phyloP scores from a whole-genome alignment of 2,797 vertebrate genomes.

The Siniperca obscura region DNA sequence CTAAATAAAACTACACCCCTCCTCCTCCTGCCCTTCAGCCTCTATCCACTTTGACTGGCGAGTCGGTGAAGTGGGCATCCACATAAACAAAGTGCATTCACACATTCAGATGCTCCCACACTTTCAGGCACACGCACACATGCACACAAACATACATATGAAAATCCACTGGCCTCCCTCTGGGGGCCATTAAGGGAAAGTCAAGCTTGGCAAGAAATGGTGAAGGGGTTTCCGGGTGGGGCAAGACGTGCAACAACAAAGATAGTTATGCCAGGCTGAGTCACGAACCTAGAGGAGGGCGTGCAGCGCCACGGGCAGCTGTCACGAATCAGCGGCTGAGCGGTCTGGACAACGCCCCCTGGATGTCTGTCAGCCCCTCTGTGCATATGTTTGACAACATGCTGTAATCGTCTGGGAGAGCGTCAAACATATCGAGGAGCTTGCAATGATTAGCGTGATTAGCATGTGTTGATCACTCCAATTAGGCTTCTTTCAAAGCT shows the following conservation, averaged over 20 bases:
- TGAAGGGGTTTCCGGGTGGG: slow-evolving; percentile 40
- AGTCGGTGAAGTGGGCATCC: slow-evolving; percentile 27
- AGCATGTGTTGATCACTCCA: slow-evolving; percentile 25
- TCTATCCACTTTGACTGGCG: slow-evolving; percentile 27
- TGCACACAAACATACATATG: not conserved
- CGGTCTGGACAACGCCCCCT: slow-evolving; percentile 53
- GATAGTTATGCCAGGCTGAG: slow-evolving; percentile 52
- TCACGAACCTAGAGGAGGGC: slow-evolving; percentile 44
- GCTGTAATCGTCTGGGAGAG: slow-evolving; percentile 7
- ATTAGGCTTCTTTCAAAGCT: slow-evolving; percentile 14
- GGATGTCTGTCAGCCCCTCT: slow-evolving; percentile 27
- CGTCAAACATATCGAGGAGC: slow-evolving; percentile 11
- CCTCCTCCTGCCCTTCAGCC: not conserved
- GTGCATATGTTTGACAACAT: slow-evolving; percentile 53
- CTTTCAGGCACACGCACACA: not conserved
- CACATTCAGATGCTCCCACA: slow-evolving; percentile 21
- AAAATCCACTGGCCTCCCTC: slow-evolving; percentile 37
- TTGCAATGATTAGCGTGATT: slow-evolving; percentile 15
- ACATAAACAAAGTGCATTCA: slow-evolving; percentile 19
- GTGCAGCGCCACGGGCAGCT: slow-evolving; percentile 46
- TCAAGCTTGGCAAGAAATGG: slow-evolving; percentile 52
- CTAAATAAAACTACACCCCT: slow-evolving; percentile 60
- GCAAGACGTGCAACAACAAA: slow-evolving; percentile 40
- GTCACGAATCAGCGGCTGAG: slow-evolving; percentile 59
- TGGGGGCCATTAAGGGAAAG: slow-evolving; percentile 57